Percentiles rank a stretch among this genome's conserved stretches.
Conservation (phyloP, 1,140 invertebrate species). For the Sesamia nonagrioides region DNA sequence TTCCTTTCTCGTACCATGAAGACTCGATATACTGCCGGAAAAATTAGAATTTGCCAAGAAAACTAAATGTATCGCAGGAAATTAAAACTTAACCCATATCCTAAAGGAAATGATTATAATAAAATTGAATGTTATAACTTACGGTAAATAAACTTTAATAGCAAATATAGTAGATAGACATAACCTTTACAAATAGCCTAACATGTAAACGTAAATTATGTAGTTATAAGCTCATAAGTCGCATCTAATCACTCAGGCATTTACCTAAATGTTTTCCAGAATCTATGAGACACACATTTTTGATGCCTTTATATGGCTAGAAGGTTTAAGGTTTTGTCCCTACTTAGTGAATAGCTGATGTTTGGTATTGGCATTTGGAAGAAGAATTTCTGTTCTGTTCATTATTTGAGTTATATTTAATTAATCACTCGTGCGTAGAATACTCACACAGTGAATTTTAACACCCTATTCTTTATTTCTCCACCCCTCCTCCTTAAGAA, state of each 20-base stretch:
- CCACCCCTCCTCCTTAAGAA: too few relatives aligned
- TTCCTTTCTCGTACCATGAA: too few relatives aligned
- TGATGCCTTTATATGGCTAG: background rate
- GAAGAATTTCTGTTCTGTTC: background rate
- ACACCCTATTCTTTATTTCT: too few relatives aligned
- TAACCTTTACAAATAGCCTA: conserved; percentile 33
- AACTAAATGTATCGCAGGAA: background rate
- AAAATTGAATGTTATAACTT: background rate
- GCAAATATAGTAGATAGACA: conserved; percentile 30
- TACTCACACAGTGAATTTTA: too few relatives aligned
- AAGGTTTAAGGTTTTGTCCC: background rate
- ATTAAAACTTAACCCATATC: background rate
- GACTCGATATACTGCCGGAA: too few relatives aligned
- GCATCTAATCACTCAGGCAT: conserved; percentile 36
- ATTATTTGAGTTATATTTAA: background rate
- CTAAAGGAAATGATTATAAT: conserved; percentile 4
- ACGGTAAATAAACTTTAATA: background rate
- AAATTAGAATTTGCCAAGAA: background rate
- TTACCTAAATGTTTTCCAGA: conserved; percentile 40
- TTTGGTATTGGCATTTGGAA: background rate
- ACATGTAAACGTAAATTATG: conserved; percentile 27
- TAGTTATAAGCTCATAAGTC: conserved; percentile 36
- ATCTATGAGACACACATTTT: conserved; percentile 16
- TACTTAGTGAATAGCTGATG: background rate
- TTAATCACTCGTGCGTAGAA: too few relatives aligned